Evolutionary conservation across 2,797 vertebrate species (phyloP), one percentile per base, ranked within the genome.

Genomic region (Ctenosaura bakeri): DNA sequence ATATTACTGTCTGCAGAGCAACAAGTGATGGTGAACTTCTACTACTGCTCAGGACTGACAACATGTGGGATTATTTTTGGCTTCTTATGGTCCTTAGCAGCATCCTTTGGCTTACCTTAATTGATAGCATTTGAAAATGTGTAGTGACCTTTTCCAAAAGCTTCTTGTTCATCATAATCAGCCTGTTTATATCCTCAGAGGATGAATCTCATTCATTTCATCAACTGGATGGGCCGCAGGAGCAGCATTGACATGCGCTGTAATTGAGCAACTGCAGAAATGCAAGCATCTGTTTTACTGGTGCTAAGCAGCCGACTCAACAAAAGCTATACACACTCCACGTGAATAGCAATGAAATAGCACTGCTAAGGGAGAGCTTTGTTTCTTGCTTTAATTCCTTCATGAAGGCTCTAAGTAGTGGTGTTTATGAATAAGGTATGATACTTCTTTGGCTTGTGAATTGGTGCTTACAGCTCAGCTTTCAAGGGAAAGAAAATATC

Each of bases 61-160:
- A 82, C 16, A n/a, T n/a, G 59, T 0, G 2, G 1, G 22, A 85
- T 85, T 88, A 85, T 18, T 9, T 80, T 92, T 78, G 66, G 5
- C 77, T 62, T 83, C 85, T 73, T 42, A 16, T 78, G 14, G 0
- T 87, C 3, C 29, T 56, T 76, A 62, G 10, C 9, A 59, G 24
- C 85, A 35, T 89, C 50, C 52, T 91, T 54, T 8, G 86, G 85
- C 85, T 52, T 42, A 69, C 46, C 89, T 85, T 91, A 90, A 87
- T 85, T 78, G 73, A 42, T 80, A 89, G 2, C 14, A 89, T 91
- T 95, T 92, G 76, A 20, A 92, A 93, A 46, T n/a, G 29, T 24
- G 90, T 90, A 76, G 29, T 89, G 66, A 94, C 81, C 80, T 93
- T 93, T 94, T 91, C 71, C 77, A 88, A 80, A 1, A 59, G 29